These are phyloP conservation scores for Epirrhoe tristata DNA, from an alignment of 2,888 invertebrate species.

Conservation along the genomic window DNA sequence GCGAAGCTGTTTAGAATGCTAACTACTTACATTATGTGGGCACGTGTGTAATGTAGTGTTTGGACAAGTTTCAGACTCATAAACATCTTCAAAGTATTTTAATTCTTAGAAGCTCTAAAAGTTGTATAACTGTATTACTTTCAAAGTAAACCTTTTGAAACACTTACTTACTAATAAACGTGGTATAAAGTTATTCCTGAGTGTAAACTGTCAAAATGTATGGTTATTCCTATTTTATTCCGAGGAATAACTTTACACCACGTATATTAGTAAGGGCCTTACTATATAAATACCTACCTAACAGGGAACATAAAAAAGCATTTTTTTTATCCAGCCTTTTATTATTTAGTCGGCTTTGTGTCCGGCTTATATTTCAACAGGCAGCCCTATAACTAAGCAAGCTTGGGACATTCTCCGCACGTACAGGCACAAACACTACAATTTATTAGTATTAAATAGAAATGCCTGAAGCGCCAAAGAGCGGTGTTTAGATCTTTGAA, in stretches of 20 bases:
- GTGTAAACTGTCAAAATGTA: too few species aligned
- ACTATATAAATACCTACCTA: too few species aligned
- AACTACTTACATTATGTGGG: not conserved
- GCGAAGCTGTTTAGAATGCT: not conserved
- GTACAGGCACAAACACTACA: slow-evolving; percentile 24
- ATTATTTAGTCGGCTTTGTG: not conserved
- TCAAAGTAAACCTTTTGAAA: not conserved
- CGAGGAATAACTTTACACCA: too few species aligned
- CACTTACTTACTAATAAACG: too few species aligned
- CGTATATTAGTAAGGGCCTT: too few species aligned
- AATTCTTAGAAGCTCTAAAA: not conserved
- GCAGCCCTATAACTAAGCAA: slow-evolving; percentile 11
- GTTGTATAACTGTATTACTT: not conserved
- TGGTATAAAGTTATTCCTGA: too few species aligned
- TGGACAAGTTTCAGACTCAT: not conserved
- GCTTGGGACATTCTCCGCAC: slow-evolving; percentile 18
- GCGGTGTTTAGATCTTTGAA: slow-evolving; percentile 18
- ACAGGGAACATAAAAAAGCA: too few species aligned
- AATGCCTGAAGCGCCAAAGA: slow-evolving; percentile 27
- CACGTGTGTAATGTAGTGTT: not conserved
- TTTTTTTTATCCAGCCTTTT: not conserved
- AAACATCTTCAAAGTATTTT: not conserved
- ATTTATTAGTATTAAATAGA: slow-evolving; percentile 34
- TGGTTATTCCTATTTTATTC: too few species aligned
- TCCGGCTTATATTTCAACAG: slow-evolving; percentile 1